phyloP scores from a whole-genome alignment of 2,888 invertebrate genomes.

The Mythimna lalbum region DNA sequence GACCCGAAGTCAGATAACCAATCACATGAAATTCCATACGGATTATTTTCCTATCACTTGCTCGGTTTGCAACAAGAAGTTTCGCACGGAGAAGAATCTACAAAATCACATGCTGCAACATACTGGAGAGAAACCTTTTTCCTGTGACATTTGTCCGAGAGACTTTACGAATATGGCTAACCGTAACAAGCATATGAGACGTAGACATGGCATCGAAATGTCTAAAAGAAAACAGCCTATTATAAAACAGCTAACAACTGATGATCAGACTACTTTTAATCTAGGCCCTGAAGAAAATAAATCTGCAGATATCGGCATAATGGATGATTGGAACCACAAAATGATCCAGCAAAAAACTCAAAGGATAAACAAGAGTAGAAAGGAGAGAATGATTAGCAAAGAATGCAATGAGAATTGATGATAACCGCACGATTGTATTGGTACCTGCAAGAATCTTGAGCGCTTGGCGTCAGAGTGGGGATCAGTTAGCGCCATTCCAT shows the following conservation, averaged over 20 bases:
- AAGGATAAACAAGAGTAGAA: constrained; percentile 9
- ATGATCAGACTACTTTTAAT: background rate
- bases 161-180: constrained; percentile 94
- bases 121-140: constrained; percentile 92
- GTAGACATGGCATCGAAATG: constrained; percentile 90
- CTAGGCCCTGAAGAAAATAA: background rate
- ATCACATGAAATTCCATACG: constrained; percentile 93
- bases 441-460: no score
- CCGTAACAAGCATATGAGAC: constrained; percentile 94
- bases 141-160: constrained; percentile 92
- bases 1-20: constrained; percentile 82
- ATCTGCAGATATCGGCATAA: constrained; percentile 7
- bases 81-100: constrained; percentile 92
- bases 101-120: constrained; percentile 93
- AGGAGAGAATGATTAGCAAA: background rate
- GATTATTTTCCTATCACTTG: constrained; percentile 93
- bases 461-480: no score
- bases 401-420: constrained; percentile 16
- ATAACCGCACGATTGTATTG: no score
- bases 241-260: constrained; percentile 13
- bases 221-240: constrained; percentile 71
- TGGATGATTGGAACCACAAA: constrained; percentile 28
- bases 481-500: no score
- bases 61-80: constrained; percentile 92
- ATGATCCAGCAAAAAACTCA: background rate